Conservation (phyloP, 2,888 invertebrate genomes). For the Ligdia adustata region DNA sequence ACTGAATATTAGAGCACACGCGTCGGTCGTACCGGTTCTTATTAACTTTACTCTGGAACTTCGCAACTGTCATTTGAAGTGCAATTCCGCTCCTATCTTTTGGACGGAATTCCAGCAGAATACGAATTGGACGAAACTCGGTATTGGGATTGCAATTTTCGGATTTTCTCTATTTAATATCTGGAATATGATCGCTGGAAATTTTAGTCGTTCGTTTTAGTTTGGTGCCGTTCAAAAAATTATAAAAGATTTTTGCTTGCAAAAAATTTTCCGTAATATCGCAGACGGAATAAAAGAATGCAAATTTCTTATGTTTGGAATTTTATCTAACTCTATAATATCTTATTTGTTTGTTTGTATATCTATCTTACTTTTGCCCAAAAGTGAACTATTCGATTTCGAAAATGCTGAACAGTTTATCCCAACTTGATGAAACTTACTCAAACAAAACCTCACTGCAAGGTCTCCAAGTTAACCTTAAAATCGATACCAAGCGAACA, state of each 20-base stretch:
- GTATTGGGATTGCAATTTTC: conserved; percentile 15
- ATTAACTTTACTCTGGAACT: conserved; percentile 34
- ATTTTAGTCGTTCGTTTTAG: background rate
- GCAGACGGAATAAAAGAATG: too few species aligned
- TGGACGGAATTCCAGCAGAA: conserved; percentile 16
- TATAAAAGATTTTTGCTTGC: too few species aligned
- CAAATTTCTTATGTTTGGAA: too few species aligned
- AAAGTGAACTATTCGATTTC: conserved; percentile 12
- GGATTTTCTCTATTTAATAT: conserved; percentile 20
- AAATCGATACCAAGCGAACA: conserved; percentile 66
- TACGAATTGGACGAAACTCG: conserved; percentile 26
- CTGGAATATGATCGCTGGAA: conserved; percentile 3
- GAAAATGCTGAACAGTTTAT: conserved; percentile 14
- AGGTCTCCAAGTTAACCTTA: conserved; percentile 40
- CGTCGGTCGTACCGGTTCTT: conserved; percentile 26
- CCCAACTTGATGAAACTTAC: conserved; percentile 20
- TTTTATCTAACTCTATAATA: too few species aligned
- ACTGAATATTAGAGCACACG: conserved; percentile 4
- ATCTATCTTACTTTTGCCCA: background rate
- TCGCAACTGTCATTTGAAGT: conserved; percentile 32
- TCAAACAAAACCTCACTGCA: conserved; percentile 35
- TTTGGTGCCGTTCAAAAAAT: background rate
- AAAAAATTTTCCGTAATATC: too few species aligned
- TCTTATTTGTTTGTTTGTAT: too few species aligned
- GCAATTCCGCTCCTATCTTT: conserved; percentile 31